Evolutionary conservation across 2,797 vertebrate species (phyloP).

Genomic region (Aselliscus stoliczkanus): DNA sequence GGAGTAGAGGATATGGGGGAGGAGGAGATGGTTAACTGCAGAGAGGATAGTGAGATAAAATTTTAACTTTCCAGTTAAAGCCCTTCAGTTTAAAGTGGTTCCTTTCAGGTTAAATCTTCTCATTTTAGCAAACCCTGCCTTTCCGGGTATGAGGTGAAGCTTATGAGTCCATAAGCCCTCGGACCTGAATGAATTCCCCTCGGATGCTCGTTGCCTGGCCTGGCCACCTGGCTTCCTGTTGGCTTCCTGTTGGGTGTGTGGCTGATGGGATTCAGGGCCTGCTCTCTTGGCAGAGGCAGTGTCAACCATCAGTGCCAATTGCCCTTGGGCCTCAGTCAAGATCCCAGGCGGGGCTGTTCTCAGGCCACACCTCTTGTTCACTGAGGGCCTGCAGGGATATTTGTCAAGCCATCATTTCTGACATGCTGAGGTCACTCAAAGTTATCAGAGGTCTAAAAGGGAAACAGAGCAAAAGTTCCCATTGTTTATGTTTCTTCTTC

Average conservation of each 20-base stretch:
- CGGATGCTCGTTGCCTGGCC: background rate
- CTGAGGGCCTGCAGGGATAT: background rate
- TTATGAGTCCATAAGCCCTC: background rate
- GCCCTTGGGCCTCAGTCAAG: background rate
- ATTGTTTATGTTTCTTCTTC: background rate
- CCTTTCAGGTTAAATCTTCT: background rate
- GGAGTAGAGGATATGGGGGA: background rate
- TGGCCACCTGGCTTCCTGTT: background rate
- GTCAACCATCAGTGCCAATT: background rate
- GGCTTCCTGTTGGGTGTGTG: background rate
- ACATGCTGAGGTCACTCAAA: background rate
- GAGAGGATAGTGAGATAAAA: background rate
- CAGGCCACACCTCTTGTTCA: background rate
- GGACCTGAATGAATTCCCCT: background rate
- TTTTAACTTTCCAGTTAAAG: background rate
- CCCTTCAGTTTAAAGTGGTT: background rate
- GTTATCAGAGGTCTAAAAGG: background rate
- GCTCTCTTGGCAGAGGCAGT: background rate
- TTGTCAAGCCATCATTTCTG: background rate
- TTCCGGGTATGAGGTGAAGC: background rate
- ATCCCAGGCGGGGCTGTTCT: background rate
- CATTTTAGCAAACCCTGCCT: background rate
- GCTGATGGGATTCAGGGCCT: background rate
- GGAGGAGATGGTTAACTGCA: background rate
- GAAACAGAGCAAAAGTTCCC: background rate